Conservation (phyloP, 2,888 invertebrate species). For the Acronicta alni region DNA sequence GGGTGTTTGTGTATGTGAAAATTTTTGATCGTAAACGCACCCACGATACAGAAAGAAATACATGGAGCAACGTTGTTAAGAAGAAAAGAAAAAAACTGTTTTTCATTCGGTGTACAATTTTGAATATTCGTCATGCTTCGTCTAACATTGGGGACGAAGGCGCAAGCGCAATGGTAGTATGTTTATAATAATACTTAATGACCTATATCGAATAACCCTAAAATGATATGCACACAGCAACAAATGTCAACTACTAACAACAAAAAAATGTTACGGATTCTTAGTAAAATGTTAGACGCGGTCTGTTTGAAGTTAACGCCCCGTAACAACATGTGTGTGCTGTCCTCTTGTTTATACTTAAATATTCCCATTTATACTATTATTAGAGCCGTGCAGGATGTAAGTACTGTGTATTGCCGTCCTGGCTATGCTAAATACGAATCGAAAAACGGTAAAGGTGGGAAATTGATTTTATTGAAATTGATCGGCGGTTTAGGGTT, state of each 20-base stretch:
- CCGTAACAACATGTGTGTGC: conserved; percentile 53
- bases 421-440: conserved; percentile 48
- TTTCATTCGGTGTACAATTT: too few species aligned
- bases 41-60: not conserved
- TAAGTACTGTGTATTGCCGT: conserved; percentile 46
- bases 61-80: too few species aligned
- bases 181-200: conserved; percentile 20
- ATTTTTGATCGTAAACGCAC: too few species aligned
- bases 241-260: conserved; percentile 40
- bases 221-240: conserved; percentile 30
- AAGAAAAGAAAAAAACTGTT: too few species aligned
- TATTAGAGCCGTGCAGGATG: conserved; percentile 58
- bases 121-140: not conserved
- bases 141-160: not conserved
- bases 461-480: conserved; percentile 44
- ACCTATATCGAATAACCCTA: conserved; percentile 35
- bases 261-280: conserved; percentile 47
- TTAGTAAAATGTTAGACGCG: conserved; percentile 59
- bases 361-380: conserved; percentile 59
- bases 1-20: too few species aligned
- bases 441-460: conserved; percentile 40
- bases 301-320: conserved; percentile 61
- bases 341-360: conserved; percentile 57
- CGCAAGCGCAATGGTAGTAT: not conserved
- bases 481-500: conserved; percentile 16